Evolutionary conservation across 2,888 invertebrate genomes (phyloP).

Genomic region (Nipponacmea schrenckii): DNA sequence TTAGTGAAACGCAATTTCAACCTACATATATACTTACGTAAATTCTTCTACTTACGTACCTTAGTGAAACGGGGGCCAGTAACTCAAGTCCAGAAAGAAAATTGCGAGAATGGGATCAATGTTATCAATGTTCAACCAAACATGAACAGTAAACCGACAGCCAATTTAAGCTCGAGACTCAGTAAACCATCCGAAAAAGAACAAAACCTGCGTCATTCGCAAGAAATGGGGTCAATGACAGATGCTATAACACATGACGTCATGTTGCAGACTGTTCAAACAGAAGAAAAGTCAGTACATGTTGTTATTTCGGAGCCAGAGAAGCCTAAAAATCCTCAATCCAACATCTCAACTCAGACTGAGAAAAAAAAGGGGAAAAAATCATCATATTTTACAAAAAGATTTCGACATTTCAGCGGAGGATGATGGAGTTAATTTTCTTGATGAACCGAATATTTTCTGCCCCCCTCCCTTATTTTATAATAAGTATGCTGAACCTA

Average conservation of each 20-base stretch:
- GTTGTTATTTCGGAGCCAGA: constrained; percentile 41
- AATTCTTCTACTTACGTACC: too few relatives aligned
- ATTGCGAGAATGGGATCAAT: constrained; percentile 8
- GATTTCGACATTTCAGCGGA: constrained; percentile 37
- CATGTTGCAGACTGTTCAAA: constrained; percentile 52
- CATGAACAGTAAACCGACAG: constrained; percentile 13
- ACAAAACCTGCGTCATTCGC: constrained; percentile 28
- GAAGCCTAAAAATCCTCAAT: constrained; percentile 8
- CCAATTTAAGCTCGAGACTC: constrained; percentile 9
- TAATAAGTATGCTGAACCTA: constrained; percentile 57
- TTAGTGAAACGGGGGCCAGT: too few relatives aligned
- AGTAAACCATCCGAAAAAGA: constrained; percentile 12
- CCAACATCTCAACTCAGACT: constrained; percentile 40
- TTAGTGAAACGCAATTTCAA: too few relatives aligned
- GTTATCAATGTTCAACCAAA: constrained; percentile 13
- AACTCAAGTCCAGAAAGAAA: not conserved
- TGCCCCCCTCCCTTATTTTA: constrained; percentile 64
- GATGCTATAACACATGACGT: constrained; percentile 52
- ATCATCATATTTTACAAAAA: constrained; percentile 24
- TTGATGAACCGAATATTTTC: constrained; percentile 45
- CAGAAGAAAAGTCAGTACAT: constrained; percentile 52
- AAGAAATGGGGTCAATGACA: constrained; percentile 54
- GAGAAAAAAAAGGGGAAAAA: constrained; percentile 15
- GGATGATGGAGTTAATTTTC: constrained; percentile 48
- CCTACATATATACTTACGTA: too few relatives aligned